Evolutionary conservation across 2,797 vertebrate genomes (phyloP), one percentile per base, ranked within the genome.

Genomic region (Anguilla megastoma): DNA sequence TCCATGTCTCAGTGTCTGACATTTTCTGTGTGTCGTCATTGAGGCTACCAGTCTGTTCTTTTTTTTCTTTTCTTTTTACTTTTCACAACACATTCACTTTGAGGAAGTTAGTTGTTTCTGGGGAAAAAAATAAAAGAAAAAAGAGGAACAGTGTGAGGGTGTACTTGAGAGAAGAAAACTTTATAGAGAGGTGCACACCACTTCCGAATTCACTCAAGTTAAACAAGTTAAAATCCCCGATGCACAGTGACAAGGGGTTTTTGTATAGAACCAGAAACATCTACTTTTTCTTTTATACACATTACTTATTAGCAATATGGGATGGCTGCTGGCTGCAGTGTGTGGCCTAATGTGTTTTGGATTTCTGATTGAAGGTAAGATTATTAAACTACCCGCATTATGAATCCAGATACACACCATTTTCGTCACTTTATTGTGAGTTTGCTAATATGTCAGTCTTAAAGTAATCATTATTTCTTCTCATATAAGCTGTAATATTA

Each of bases 81-180:
- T 86, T 82, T 52, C 56, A 21, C 83, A 66, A 48, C 30, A 52
- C 50, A 52, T 86, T 33, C 63, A 56, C 87, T 92, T 93, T 94
- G 89, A 91, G 94, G 95, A 95, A 94, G 93, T 93, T 2, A 12
- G 48, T 87, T 87, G 41, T 24, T 60, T 30, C 36, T 21, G 52
- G 30, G 74, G 52, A 27, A 87, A 52, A 45, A 89, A 86, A 92
- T 93, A 94, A 52, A 30, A 87, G 12, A 36, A 89, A 87, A 92
- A 93, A 94, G 89, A 92, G 93, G 94, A 95, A 95, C 87, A 30
- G 16, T 56, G 45, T 21, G 3, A 50, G 79, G 21, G 41, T 48
- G 79, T n/a, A 50, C 41, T 9, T n/a, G 1, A 24, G 36, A 50
- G 2, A 2, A 48, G 69, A 79, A 21, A 21, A 24, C 21, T 3